Conservation (phyloP, 2,797 vertebrate species). For the Silurus aristotelis region DNA sequence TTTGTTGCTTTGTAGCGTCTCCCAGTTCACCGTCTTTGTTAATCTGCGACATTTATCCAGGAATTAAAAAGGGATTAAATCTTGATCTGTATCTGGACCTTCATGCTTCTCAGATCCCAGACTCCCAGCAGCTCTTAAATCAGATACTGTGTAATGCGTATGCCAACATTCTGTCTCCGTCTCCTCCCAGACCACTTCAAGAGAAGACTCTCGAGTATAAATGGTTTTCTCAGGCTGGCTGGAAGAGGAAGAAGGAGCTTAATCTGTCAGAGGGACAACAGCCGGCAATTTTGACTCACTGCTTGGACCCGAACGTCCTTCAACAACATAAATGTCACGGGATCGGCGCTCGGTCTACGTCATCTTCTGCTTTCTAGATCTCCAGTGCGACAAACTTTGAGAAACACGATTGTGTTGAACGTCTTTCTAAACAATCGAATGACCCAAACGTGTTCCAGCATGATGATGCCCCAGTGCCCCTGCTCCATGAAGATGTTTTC, state of each 20-base stretch:
- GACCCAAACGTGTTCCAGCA: no score
- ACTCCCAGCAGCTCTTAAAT: neutral
- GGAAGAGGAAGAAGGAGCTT: neutral
- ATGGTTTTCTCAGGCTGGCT: conserved; percentile 13
- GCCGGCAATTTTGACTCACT: conserved; percentile 5
- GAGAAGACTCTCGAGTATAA: neutral
- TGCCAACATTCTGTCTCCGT: neutral
- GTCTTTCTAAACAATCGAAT: no score
- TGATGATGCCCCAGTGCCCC: no score
- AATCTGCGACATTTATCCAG: neutral
- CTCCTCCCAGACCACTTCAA: neutral
- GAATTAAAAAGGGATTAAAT: neutral
- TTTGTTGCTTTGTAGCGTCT: neutral
- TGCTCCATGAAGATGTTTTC: no score
- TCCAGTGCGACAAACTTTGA: no score
- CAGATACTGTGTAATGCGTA: neutral
- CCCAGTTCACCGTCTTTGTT: neutral
- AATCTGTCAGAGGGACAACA: neutral
- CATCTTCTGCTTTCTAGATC: neutral
- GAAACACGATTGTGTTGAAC: no score
- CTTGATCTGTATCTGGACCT: neutral
- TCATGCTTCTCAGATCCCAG: neutral
- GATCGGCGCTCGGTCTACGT: neutral
- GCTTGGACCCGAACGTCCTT: neutral
- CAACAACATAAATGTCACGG: neutral